Evolutionary conservation across 2,797 vertebrate genomes (phyloP).

Genomic region (Coluber constrictor): DNA sequence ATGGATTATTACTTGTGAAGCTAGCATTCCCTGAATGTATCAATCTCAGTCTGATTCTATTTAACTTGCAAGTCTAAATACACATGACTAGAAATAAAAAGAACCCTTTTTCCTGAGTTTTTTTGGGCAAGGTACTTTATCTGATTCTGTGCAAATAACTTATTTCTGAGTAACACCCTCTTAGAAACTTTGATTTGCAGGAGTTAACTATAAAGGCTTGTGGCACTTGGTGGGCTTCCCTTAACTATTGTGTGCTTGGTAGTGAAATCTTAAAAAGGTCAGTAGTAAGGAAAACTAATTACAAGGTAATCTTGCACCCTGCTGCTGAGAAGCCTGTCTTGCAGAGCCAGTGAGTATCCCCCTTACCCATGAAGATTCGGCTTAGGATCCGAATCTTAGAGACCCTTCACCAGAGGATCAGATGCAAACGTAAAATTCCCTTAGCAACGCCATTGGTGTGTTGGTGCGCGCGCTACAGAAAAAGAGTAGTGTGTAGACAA

Average conservation of each 20-base stretch:
- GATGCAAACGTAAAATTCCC: background rate
- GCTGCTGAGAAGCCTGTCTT: background rate
- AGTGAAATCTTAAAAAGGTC: background rate
- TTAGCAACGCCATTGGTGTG: background rate
- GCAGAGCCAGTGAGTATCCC: background rate
- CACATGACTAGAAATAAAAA: background rate
- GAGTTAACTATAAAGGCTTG: background rate
- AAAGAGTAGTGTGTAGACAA: background rate
- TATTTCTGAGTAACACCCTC: background rate
- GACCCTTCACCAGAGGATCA: background rate
- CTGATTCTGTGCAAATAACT: background rate
- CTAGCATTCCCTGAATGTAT: background rate
- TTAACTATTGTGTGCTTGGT: background rate
- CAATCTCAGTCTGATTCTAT: background rate
- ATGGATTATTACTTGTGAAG: background rate
- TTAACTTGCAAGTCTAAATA: background rate
- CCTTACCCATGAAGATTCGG: background rate
- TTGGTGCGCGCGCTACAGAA: background rate
- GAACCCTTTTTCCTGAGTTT: background rate
- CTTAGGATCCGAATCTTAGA: background rate
- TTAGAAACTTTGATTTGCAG: background rate
- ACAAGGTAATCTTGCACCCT: background rate
- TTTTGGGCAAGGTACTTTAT: too few species aligned
- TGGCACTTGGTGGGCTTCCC: background rate
- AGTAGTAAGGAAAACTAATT: background rate